Evolutionary conservation across 2,113 vertebrate species (phyloP).

Genomic region (Hyperopisus bebe): DNA sequence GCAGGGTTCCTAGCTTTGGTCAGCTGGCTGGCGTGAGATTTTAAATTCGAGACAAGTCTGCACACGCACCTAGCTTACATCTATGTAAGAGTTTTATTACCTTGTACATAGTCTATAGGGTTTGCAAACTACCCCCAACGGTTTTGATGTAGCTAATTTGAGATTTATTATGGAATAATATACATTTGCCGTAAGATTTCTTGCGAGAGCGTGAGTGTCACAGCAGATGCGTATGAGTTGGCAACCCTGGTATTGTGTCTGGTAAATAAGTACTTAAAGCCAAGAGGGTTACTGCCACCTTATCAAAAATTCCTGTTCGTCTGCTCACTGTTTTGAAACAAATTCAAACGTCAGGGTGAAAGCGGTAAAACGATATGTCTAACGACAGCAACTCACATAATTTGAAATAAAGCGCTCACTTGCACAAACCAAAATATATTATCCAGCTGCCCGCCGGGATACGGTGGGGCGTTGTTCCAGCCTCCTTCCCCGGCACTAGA

Average conservation of each 20-base stretch:
- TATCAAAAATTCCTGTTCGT: background rate
- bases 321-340: background rate
- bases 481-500: constrained; percentile 24
- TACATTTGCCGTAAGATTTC: background rate
- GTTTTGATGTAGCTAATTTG: background rate
- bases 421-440: constrained; percentile 79
- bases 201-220: background rate
- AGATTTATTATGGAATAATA: background rate
- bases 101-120: background rate
- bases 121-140: background rate
- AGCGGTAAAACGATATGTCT: background rate
- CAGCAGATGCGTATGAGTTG: background rate
- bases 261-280: background rate
- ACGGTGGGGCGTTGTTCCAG: constrained; percentile 38
- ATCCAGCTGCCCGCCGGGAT: constrained; percentile 54
- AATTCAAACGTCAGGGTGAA: background rate
- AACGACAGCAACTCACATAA: background rate
- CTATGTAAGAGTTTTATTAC: background rate
- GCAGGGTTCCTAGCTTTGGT: background rate
- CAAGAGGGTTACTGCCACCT: background rate
- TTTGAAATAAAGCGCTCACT: constrained; percentile 50
- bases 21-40: background rate
- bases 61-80: background rate
- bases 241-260: background rate
- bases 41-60: background rate